Conservation (phyloP, 2,888 invertebrate species). For the Cephalotes varians region DNA sequence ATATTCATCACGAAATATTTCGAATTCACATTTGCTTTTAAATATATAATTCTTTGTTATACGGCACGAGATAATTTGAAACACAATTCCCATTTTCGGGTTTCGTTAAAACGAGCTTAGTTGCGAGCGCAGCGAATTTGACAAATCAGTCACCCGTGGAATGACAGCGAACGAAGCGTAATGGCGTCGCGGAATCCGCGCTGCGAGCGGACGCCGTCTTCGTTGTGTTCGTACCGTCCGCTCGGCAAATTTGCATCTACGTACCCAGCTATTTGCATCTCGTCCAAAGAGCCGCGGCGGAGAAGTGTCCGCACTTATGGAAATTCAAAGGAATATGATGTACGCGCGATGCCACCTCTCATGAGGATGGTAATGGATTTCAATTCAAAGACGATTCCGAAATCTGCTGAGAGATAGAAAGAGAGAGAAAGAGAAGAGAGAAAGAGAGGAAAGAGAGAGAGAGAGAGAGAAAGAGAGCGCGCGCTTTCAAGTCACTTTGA, state of each 20-base stretch:
- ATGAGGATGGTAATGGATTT: constrained; percentile 58
- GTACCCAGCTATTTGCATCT: constrained; percentile 72
- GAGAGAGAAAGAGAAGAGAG: background rate
- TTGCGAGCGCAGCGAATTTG: constrained; percentile 10
- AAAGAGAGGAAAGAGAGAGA: background rate
- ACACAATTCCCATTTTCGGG: background rate
- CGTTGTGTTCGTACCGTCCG: constrained; percentile 32
- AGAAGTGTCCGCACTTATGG: constrained; percentile 69
- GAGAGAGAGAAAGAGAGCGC: background rate
- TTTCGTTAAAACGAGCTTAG: background rate
- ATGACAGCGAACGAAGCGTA: constrained; percentile 37
- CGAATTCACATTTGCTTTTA: too few relatives aligned
- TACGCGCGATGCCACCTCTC: constrained; percentile 50
- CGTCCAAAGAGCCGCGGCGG: constrained; percentile 61
- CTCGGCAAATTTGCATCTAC: constrained; percentile 70
- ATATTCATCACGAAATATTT: background rate
- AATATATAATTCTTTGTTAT: background rate
- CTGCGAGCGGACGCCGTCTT: background rate
- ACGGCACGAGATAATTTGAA: background rate
- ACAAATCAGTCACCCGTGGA: constrained; percentile 39
- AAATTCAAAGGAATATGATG: constrained; percentile 70
- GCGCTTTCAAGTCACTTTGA: constrained; percentile 38
- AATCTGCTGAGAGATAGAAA: constrained; percentile 16
- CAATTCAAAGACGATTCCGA: constrained; percentile 42
- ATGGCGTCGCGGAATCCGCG: background rate